phyloP scores from a whole-genome alignment of 2,888 invertebrate species.

The Agrypnus murinus region DNA sequence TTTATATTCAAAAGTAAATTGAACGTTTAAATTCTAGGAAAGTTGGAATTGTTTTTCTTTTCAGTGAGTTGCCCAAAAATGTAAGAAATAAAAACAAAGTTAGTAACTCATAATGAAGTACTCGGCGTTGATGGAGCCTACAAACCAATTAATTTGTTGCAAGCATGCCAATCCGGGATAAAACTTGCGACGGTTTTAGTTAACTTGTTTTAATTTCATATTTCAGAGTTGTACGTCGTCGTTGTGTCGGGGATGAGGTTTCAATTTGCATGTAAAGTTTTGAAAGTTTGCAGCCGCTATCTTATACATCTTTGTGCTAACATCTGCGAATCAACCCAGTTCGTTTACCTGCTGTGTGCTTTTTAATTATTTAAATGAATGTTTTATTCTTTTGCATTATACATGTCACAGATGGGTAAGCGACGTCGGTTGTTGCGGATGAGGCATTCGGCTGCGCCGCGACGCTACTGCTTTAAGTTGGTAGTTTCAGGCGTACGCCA shows the following conservation, averaged over 20 bases:
- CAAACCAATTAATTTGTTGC: slow-evolving; percentile 58
- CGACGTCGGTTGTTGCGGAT: slow-evolving; percentile 46
- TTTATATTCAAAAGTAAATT: slow-evolving; percentile 35
- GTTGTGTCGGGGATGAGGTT: slow-evolving; percentile 59
- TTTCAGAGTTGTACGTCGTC: slow-evolving; percentile 60
- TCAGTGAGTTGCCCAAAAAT: slow-evolving; percentile 43
- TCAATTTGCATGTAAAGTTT: slow-evolving; percentile 69
- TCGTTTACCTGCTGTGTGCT: slow-evolving; percentile 69
- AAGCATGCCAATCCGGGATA: slow-evolving; percentile 48
- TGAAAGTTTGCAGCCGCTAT: slow-evolving; percentile 64
- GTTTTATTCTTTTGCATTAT: slow-evolving; percentile 68
- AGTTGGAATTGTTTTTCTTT: slow-evolving; percentile 52
- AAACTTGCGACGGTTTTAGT: slow-evolving; percentile 58
- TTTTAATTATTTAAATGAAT: slow-evolving; percentile 70
- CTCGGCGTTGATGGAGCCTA: slow-evolving; percentile 53
- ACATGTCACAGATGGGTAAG: slow-evolving; percentile 62
- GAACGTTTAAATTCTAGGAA: slow-evolving; percentile 42
- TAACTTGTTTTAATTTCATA: slow-evolving; percentile 64
- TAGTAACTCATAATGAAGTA: slow-evolving; percentile 50
- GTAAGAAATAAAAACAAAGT: slow-evolving; percentile 48
- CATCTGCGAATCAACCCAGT: slow-evolving; percentile 67
- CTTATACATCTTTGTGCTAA: slow-evolving; percentile 57
- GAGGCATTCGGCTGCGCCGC: slow-evolving; percentile 43
- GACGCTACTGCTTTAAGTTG: slow-evolving; percentile 48
- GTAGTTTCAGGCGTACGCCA: slow-evolving; percentile 59